Base-by-base conservation (phyloP, 2,113 vertebrate species). In the Percina caprodes region DNA sequence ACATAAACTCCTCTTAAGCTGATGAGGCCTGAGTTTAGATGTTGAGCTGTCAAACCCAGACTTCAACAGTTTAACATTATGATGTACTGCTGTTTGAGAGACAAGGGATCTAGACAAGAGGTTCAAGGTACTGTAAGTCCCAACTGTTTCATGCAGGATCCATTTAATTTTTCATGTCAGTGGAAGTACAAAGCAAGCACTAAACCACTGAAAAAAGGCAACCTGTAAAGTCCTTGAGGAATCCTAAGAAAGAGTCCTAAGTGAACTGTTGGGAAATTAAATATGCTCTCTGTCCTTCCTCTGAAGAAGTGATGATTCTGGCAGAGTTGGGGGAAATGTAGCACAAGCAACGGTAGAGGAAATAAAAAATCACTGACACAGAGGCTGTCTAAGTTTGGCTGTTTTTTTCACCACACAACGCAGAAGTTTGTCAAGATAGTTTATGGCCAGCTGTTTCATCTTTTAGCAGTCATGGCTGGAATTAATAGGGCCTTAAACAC, bases 391-490 rank as follows among this genome's bases (percentile, higher is more conserved):
- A 68, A 90, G 63, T 58, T 56, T 0, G 51, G 46, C 74, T 71
- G 67, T 77, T 61, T n/a, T 62, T 55, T 60, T 16, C 30, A 30
- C 45, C 56, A 73, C 59, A 80, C 62, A 63, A 74, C 46, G 42
- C 77, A 82, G 67, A 86, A 78, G 74, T 90, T 90, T 89, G 89
- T 90, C 92, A 85, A 45, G 75, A 88, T 70, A 82, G 86, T 92
- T 93, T 92, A 93, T 75, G 65, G 75, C 83, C 88, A 90, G 86
- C 89, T 91, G 90, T 92, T 92, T 92, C 88, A 92, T 92, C 85
- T 92, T 91, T 90, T 87, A 82, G 74, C 87, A 82, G 86, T 86
- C 92, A 78, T 87, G 87, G 78, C 82, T 90, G 74, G 86, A 92
- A 92, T 93, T 90, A 94, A 92, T 91, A 77, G 90, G 86, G 78